These are phyloP conservation scores for Alentia gelatinosa DNA, from an alignment of 2,888 invertebrate species.

Conservation along the genomic window DNA sequence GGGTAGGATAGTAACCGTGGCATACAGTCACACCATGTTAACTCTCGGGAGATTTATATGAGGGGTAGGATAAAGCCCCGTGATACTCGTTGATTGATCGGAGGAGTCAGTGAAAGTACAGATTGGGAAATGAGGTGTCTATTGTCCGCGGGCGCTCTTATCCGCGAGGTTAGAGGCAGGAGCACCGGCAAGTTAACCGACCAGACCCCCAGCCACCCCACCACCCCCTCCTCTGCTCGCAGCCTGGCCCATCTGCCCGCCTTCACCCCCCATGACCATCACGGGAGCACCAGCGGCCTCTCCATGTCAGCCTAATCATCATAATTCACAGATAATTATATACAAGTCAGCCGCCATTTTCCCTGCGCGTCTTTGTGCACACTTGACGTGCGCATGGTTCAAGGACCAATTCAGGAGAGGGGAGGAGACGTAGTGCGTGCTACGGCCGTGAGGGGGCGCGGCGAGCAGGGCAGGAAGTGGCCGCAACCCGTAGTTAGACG, in stretches of 20 bases:
- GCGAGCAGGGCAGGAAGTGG: constrained; percentile 7
- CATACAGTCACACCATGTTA: too few relatives aligned
- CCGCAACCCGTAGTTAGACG: neutral
- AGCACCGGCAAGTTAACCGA: neutral
- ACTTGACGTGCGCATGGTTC: constrained; percentile 16
- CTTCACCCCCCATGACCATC: constrained; percentile 30
- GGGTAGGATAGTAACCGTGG: too few relatives aligned
- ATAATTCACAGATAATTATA: constrained; percentile 38
- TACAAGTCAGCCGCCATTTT: neutral
- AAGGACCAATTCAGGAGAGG: neutral
- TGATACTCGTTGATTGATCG: too few relatives aligned
- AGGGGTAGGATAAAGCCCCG: too few relatives aligned
- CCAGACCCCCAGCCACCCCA: neutral
- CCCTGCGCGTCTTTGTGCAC: neutral
- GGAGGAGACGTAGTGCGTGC: neutral
- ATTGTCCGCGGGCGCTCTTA: neutral
- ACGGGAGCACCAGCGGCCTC: neutral
- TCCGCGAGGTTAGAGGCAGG: neutral
- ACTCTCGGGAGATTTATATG: too few relatives aligned
- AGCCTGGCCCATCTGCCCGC: constrained; percentile 2
- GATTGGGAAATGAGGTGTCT: neutral
- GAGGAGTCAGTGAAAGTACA: neutral
- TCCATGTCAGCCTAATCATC: constrained; percentile 48
- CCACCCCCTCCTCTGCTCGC: neutral
- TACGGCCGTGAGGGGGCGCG: neutral